Evolutionary conservation across 2,113 vertebrate genomes (phyloP).

Genomic region (Hippocampus comes): DNA sequence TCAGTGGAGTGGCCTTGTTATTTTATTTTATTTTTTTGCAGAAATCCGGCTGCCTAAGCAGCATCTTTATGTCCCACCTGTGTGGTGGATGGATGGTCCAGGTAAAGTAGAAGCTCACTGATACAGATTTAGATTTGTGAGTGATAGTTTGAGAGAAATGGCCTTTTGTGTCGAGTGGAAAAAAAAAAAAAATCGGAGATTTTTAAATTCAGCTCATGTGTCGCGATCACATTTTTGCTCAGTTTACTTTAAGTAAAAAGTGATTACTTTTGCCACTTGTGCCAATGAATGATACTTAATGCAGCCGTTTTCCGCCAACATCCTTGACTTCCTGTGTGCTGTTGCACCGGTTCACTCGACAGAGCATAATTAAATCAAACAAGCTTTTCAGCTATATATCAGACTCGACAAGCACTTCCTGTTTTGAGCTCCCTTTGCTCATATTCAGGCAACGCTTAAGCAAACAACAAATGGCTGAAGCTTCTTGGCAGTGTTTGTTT

Average conservation of each 20-base stretch:
- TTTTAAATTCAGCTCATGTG: not conserved
- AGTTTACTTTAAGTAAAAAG: not conserved
- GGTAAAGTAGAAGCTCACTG: too few relatives aligned
- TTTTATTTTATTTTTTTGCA: too few relatives aligned
- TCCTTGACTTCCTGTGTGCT: not conserved
- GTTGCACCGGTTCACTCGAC: not conserved
- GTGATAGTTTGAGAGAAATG: too few relatives aligned
- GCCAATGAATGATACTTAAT: not conserved
- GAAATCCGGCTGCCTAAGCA: too few relatives aligned
- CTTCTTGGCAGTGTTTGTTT: not conserved
- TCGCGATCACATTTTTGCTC: not conserved
- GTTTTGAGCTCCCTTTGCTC: conserved; percentile 1
- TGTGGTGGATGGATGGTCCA: too few relatives aligned
- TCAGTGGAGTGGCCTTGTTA: too few relatives aligned
- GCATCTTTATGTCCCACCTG: too few relatives aligned
- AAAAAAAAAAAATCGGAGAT: not conserved
- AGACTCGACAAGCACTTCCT: conserved; percentile 2
- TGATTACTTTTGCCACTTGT: not conserved
- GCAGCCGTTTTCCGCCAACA: not conserved
- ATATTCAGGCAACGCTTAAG: conserved; percentile 1
- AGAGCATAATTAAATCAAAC: conserved; percentile 1
- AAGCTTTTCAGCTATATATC: not conserved
- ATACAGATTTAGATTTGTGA: too few relatives aligned
- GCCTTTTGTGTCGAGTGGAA: too few relatives aligned
- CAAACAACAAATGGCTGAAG: conserved; percentile 3